A percentile compares a stretch with the other conserved stretches of the same genome.
Evolutionary conservation across 1,140 invertebrate genomes (phyloP).

Genomic region (Hyposmocoma kahamanoa): DNA sequence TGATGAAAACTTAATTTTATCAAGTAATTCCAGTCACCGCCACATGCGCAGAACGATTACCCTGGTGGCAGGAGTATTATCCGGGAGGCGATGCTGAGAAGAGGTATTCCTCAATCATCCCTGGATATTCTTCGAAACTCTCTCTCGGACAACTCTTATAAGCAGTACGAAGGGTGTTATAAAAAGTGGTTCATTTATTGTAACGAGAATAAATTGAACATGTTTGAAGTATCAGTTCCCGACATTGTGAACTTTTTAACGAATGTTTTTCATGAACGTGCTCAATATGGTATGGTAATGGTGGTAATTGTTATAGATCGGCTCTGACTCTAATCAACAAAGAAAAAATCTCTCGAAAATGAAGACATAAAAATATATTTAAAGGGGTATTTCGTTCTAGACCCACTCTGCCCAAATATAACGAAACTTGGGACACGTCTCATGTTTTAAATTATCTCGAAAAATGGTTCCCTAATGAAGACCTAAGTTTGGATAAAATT

Average conservation of each 20-base stretch:
- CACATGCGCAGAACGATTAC: slow-evolving; percentile 12
- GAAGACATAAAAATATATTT: slow-evolving; percentile 15
- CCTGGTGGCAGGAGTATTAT: slow-evolving; percentile 20
- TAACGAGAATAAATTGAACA: slow-evolving; percentile 38
- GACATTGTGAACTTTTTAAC: not conserved
- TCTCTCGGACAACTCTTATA: not conserved
- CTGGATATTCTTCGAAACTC: not conserved
- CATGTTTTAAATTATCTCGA: slow-evolving; percentile 13
- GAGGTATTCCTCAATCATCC: not conserved
- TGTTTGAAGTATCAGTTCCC: slow-evolving; percentile 41
- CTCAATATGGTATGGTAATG: slow-evolving; percentile 21
- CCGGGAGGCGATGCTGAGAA: not conserved
- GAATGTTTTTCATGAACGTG: not conserved
- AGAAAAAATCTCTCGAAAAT: slow-evolving; percentile 8
- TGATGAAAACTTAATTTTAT: slow-evolving; percentile 4
- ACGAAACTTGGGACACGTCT: slow-evolving; percentile 20
- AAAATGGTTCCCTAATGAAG: slow-evolving; percentile 1
- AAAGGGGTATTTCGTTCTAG: slow-evolving; percentile 17
- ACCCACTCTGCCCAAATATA: slow-evolving; percentile 14
- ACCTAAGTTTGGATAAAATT: not conserved
- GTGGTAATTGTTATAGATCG: slow-evolving; percentile 16
- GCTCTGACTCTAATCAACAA: slow-evolving; percentile 19
- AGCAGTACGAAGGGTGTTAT: slow-evolving; percentile 1
- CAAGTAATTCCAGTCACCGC: slow-evolving; percentile 8
- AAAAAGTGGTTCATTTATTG: slow-evolving; percentile 7